A percentile compares a stretch with the other conserved stretches of the same genome.
These are phyloP conservation scores for Spongia lamella DNA, from an alignment of 37 sponge, comb jelly and placozoan species.

Conservation along the genomic window DNA sequence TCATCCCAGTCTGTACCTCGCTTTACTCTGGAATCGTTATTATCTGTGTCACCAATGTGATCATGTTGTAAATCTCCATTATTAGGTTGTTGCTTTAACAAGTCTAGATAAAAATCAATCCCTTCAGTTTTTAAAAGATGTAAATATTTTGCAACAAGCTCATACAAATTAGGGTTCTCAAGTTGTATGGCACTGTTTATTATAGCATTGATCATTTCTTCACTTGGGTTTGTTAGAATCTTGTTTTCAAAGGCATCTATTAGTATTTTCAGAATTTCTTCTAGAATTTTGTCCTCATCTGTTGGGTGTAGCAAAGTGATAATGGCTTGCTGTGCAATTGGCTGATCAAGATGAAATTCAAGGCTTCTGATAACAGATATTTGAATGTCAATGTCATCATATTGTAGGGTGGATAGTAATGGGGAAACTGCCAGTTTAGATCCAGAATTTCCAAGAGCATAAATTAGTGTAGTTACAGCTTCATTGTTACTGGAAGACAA, in stretches of 20 bases:
- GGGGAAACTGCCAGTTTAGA: constrained; percentile 2
- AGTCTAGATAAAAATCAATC: background rate
- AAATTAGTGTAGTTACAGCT: constrained; percentile 15
- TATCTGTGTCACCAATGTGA: background rate
- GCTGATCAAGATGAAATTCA: background rate
- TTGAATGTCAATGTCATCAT: constrained; percentile 39
- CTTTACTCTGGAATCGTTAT: background rate
- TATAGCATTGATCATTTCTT: background rate
- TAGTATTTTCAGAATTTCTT: background rate
- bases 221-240: background rate
- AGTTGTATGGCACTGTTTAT: background rate
- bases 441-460: constrained; percentile 54
- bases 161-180: constrained; percentile 26
- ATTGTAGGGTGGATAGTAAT: constrained; percentile 20
- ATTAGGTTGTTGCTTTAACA: background rate
- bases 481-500: background rate
- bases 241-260: background rate
- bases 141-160: constrained; percentile 14
- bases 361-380: constrained; percentile 33
- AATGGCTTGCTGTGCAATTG: constrained; percentile 16
- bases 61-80: background rate
- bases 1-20: too few species aligned
- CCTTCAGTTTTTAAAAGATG: constrained; percentile 12
- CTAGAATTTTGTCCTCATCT: constrained; percentile 1
- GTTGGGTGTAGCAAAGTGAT: background rate